A percentile compares a stretch with the other conserved stretches of the same genome.
phyloP scores from a whole-genome alignment of 2,797 vertebrate genomes.

The Allobates femoralis region DNA sequence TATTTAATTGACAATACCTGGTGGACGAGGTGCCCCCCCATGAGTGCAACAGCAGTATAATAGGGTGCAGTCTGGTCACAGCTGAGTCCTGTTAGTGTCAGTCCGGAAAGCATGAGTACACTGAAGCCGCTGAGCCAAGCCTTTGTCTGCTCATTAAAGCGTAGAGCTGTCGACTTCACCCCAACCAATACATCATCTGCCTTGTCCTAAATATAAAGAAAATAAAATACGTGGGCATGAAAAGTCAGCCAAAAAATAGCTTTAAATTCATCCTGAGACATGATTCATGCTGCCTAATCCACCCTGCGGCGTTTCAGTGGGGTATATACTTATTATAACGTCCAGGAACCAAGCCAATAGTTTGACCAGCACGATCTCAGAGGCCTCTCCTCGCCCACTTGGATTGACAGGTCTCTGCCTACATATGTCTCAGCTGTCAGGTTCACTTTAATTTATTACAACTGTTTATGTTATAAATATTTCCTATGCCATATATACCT shows the following conservation, averaged over 20 bases:
- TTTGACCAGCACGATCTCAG: too few species aligned
- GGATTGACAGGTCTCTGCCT: too few species aligned
- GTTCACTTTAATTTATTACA: too few species aligned
- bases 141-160: conserved; percentile 87
- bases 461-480: background rate
- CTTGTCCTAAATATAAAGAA: conserved; percentile 82
- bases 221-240: background rate
- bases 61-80: conserved; percentile 87
- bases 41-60: conserved; percentile 78
- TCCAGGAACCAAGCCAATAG: too few species aligned
- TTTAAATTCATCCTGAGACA: too few species aligned
- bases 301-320: too few species aligned
- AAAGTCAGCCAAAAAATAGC: background rate
- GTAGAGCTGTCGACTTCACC: conserved; percentile 91
- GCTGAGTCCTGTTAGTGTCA: conserved; percentile 81
- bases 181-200: conserved; percentile 88
- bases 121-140: conserved; percentile 89
- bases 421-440: too few species aligned
- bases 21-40: conserved; percentile 80
- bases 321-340: too few species aligned
- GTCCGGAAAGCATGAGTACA: conserved; percentile 83
- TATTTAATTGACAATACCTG: conserved; percentile 79
- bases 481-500: conserved; percentile 76
- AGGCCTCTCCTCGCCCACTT: too few species aligned
- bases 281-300: too few species aligned